Conservation (phyloP, 2,797 vertebrate species). For the Pangasius larnaudii region DNA sequence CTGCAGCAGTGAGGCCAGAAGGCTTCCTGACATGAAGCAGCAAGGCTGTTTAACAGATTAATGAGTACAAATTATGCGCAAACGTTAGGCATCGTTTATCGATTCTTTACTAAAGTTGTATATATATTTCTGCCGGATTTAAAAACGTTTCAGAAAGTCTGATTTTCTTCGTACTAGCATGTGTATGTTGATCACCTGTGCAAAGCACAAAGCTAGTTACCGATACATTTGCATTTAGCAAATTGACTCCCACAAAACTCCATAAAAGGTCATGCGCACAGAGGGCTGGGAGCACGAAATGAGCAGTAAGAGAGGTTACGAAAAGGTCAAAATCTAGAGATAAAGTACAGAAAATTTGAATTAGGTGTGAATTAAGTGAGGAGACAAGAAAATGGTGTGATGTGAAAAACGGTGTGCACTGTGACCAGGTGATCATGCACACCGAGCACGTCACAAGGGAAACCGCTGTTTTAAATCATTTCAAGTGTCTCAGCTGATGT, state of each 20-base stretch:
- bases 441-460: no score
- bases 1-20: not conserved
- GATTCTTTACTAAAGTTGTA: not conserved
- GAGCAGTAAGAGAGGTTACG: no score
- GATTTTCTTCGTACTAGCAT: not conserved
- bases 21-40: not conserved
- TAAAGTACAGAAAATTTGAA: no score
- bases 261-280: no score
- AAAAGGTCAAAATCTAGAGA: no score
- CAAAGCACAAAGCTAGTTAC: not conserved
- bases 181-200: not conserved
- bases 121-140: not conserved
- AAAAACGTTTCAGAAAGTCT: not conserved
- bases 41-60: not conserved
- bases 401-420: no score
- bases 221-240: not conserved
- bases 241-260: not conserved
- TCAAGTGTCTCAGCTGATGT: no score
- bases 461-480: no score
- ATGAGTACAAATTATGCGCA: not conserved
- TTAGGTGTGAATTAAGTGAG: no score
- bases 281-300: no score
- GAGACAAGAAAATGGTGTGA: no score
- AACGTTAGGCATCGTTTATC: not conserved
- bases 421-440: no score